Base-by-base conservation (phyloP, 2,113 vertebrate genomes). In the Thalassarche chlororhynchos region DNA sequence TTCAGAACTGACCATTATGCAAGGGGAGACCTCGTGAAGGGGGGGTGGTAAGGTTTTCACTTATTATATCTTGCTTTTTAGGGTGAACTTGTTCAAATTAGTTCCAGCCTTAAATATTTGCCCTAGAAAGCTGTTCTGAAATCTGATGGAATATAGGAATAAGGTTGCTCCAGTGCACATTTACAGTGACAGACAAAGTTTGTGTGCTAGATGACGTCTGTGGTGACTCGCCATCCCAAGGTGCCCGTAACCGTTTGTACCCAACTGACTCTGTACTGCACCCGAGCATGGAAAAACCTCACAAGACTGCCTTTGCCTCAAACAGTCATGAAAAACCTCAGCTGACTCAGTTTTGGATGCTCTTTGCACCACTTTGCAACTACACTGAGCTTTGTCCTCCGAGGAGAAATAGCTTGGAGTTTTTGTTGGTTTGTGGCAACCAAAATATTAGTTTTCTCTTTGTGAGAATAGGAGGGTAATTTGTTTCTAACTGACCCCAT, bases 1-100 rank as follows among this genome's bases (percentile, higher is more conserved):
- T 61, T 96, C 91, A 80, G 66, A 80, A 80, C 93, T 94, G 95
- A 88, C 95, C 94, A 1, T 94, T 96, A 52, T 31, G 75, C 69
- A 25, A 14, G 14, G 38, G 74, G 54, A 72, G 54, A 74, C 12
- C 1, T 4, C 62, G 25, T 52, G 62, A 89, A 84, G 51, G 49
- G 68, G 17, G 14, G 18, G 29, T 69, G 74, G 21, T 58, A 14
- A 65, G 84, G 58, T 74, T 82, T 87, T 72, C 70, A 6, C 87
- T 85, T 96, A 46, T 49, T 95, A 76, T 85, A 32, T 23, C n/a
- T 87, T 80, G 46, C 31, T 95, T 89, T 92, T 91, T 80, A 79
- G 72, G 58, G 26, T 57, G 60, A 94, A 42, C 77, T 89, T 94
- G 52, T 77, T 91, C 81, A 87, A 76, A 72, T 96, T 96, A 79